Conservation (phyloP, 2,888 invertebrate species). For the Ichneumon xanthorius region DNA sequence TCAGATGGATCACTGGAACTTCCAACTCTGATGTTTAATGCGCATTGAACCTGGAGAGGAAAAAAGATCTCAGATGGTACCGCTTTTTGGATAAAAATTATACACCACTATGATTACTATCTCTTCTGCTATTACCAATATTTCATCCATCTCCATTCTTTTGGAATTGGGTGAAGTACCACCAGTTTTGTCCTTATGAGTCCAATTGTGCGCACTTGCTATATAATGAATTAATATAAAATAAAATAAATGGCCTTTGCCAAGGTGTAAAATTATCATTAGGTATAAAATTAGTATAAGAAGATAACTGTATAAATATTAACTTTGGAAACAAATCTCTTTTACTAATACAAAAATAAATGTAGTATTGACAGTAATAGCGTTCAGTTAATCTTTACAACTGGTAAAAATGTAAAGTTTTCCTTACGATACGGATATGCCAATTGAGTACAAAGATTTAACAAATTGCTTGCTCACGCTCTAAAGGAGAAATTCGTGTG, state of each 20-base stretch:
- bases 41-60: background rate
- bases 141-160: background rate
- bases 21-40: background rate
- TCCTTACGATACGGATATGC: too few relatives aligned
- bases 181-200: background rate
- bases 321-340: too few relatives aligned
- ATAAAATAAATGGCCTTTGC: background rate
- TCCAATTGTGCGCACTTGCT: background rate
- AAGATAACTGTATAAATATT: too few relatives aligned
- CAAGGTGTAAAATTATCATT: too few relatives aligned
- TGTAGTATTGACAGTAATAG: too few relatives aligned
- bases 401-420: too few relatives aligned
- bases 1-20: background rate
- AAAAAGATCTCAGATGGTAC: background rate
- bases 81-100: background rate
- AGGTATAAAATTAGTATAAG: too few relatives aligned
- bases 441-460: too few relatives aligned
- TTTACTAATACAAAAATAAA: background rate
- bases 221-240: background rate
- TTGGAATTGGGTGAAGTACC: background rate
- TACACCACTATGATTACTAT: background rate
- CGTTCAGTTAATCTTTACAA: too few relatives aligned
- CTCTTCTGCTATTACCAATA: background rate
- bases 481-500: too few relatives aligned
- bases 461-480: too few relatives aligned